Percentiles rank a stretch among this genome's conserved stretches.
phyloP scores from a whole-genome alignment of 2,888 invertebrate species.

The Aleiodes testaceus region DNA sequence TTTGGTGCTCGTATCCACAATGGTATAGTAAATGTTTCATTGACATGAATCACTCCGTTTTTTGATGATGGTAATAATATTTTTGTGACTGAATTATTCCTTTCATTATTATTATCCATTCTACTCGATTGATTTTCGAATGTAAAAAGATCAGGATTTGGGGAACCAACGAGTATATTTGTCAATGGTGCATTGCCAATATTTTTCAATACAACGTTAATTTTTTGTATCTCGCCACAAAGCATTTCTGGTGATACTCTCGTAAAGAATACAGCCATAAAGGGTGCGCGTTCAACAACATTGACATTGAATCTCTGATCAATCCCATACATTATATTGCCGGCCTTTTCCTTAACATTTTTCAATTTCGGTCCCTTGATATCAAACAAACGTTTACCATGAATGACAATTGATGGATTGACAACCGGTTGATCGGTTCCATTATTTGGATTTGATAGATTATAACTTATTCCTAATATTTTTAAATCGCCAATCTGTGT shows the following conservation, averaged over 20 bases:
- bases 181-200: constrained; percentile 80
- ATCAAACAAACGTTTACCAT: constrained; percentile 77
- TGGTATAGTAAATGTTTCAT: constrained; percentile 74
- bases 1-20: constrained; percentile 84
- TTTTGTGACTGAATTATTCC: constrained; percentile 72
- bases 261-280: constrained; percentile 83
- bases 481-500: constrained; percentile 82
- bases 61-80: constrained; percentile 67
- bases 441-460: constrained; percentile 71
- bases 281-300: constrained; percentile 86
- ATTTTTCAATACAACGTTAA: constrained; percentile 81
- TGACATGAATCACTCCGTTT: constrained; percentile 74
- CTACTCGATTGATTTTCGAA: constrained; percentile 67
- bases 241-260: constrained; percentile 80
- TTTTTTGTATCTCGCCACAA: constrained; percentile 82
- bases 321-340: constrained; percentile 74
- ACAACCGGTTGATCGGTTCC: constrained; percentile 55
- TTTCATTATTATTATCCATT: constrained; percentile 43
- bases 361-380: constrained; percentile 77
- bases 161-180: constrained; percentile 80
- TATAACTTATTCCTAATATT: constrained; percentile 83
- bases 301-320: constrained; percentile 84
- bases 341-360: constrained; percentile 74
- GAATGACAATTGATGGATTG: constrained; percentile 72
- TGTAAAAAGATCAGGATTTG: constrained; percentile 80